Base-by-base conservation (phyloP, 1,140 invertebrate species). In the Danaus melanippus region DNA sequence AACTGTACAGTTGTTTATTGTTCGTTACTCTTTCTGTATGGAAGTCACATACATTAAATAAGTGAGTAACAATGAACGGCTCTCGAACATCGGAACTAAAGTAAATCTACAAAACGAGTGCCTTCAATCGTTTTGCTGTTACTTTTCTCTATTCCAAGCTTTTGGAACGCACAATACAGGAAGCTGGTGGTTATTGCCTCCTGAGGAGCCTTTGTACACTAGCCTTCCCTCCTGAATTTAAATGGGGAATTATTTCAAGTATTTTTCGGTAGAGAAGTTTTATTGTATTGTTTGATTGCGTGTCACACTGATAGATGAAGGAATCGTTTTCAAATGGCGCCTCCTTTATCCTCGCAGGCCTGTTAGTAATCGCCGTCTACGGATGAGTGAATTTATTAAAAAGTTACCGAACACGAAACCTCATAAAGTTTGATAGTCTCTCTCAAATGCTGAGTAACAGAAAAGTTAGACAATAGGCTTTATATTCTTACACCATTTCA, bases 201-300 rank as follows among this genome's bases (percentile, higher is more conserved):
- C 45, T 62, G 63, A 65, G 61, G 69, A 72, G 71, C 70, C 75
- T 83, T 84, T 84, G 79, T 86, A 62, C 64, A 67, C 64, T 65
- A 64, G 60, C 50, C 66, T 65, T 67, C 74, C 78, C 76, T 71
- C 56, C 76, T 82, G 84, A 84, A 86, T 86, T 86, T 86, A 84
- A 86, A 86, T 84, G 79, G 79, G 58, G 74, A 84, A 86, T 86
- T 86, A 84, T 84, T 79, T 86, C 74, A 82, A 86, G 84, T 84
- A 86, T 84, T 84, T 86, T 86, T 81, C 76, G 74, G 71, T 66
- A 79, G 76, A 81, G 79, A 84, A 84, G 69, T 82, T 86, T 84
- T 84, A 86, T 86, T 86, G 79, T 86, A 84, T 84, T 86, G 80
- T 84, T 84, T 86, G 84, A 86, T 86, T 86, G 77, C 77, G 70